These are phyloP conservation scores for Cyclura pinguis DNA, from an alignment of 2,797 vertebrate genomes.

Conservation along the genomic window DNA sequence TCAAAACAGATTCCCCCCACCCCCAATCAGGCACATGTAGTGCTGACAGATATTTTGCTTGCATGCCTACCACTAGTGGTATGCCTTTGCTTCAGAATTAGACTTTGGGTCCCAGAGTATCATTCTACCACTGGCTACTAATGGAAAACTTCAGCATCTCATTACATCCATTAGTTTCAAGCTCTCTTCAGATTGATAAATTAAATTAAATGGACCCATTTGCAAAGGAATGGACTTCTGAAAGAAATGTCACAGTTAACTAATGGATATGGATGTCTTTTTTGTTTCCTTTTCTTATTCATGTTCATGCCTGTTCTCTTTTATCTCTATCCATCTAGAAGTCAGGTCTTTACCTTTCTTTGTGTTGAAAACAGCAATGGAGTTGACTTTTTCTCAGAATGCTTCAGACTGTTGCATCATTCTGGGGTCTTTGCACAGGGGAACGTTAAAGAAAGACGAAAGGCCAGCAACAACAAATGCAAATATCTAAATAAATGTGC, in stretches of 20 bases:
- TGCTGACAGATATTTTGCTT: neutral
- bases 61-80: neutral
- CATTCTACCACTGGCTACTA: too few species aligned
- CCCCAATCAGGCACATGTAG: neutral
- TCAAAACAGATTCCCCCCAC: neutral
- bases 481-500: neutral
- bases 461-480: neutral
- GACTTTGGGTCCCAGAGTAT: neutral
- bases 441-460: neutral
- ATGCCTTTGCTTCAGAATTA: neutral
- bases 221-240: neutral
- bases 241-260: neutral
- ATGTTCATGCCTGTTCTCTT: too few species aligned
- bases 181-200: neutral
- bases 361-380: neutral
- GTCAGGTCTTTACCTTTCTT: neutral
- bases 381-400: neutral
- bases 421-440: too few species aligned
- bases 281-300: too few species aligned
- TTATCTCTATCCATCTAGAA: neutral
- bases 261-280: neutral
- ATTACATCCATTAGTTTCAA: too few species aligned
- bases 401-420: neutral
- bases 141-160: too few species aligned
- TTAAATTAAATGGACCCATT: neutral